Conservation (phyloP, 2,797 vertebrate species). For the Sarcoramphus papa region DNA sequence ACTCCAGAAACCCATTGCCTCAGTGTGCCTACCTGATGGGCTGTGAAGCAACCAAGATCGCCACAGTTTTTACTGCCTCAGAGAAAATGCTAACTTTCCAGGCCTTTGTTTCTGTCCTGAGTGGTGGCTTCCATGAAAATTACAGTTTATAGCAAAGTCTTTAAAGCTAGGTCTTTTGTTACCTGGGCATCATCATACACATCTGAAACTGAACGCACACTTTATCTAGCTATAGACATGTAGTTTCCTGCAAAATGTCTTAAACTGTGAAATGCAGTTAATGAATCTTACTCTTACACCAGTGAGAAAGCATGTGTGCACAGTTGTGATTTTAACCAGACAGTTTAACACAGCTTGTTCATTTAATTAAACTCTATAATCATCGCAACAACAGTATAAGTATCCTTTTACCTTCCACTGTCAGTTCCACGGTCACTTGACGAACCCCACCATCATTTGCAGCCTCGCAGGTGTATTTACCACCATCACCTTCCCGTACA, state of each 20-base stretch:
- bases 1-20: neutral
- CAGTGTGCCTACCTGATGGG: neutral
- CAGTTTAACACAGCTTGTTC: neutral
- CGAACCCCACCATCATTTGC: slow-evolving; percentile 81
- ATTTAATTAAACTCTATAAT: neutral
- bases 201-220: neutral
- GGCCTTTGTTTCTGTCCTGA: neutral
- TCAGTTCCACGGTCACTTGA: slow-evolving; percentile 88
- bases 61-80: neutral
- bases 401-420: slow-evolving; percentile 80
- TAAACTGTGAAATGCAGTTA: neutral
- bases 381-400: fast-evolving
- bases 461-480: slow-evolving; percentile 87
- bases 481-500: slow-evolving; percentile 78
- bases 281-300: neutral
- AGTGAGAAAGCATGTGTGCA: neutral
- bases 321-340: neutral
- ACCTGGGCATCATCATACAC: neutral
- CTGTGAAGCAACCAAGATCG: neutral
- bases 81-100: neutral
- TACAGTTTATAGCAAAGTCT: neutral
- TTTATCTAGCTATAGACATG: neutral
- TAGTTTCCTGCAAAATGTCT: neutral
- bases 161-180: neutral
- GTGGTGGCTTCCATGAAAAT: neutral